Evolutionary conservation across 2,797 vertebrate genomes (phyloP).

Genomic region (Muscicapa comitata): DNA sequence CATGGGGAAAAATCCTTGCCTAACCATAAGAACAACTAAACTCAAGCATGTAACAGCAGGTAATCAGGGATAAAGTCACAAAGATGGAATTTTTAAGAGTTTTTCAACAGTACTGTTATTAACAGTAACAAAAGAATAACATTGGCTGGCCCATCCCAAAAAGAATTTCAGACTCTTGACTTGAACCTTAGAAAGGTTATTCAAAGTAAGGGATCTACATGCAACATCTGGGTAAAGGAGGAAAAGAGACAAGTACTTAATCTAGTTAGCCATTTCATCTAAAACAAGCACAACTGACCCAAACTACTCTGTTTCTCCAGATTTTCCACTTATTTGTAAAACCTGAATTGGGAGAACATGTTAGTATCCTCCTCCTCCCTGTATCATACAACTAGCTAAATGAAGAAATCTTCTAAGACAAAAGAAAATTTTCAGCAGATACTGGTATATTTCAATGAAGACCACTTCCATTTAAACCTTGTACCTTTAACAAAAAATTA

Average conservation of each 20-base stretch:
- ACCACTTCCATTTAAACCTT: not conserved
- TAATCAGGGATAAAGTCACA: not conserved
- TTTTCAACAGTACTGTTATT: not conserved
- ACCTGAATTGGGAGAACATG: not conserved
- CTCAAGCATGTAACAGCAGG: not conserved
- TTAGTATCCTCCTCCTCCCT: not conserved
- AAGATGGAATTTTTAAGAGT: not conserved
- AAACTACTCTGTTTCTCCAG: not conserved
- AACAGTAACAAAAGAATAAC: not conserved
- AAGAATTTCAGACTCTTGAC: not conserved
- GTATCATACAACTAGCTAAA: rapidly evolving
- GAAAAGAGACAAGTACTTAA: not conserved
- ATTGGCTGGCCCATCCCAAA: not conserved
- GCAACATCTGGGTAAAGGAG: not conserved
- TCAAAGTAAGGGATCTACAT: not conserved
- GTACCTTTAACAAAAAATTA: not conserved
- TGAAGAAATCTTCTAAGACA: not conserved
- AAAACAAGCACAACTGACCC: not conserved
- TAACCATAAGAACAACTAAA: not conserved
- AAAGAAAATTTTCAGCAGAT: not conserved
- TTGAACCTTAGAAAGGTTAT: not conserved
- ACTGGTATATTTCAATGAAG: not conserved
- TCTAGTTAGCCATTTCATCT: not conserved
- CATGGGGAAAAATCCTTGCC: not conserved
- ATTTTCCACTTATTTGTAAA: not conserved